Percentiles rank a stretch among this genome's conserved stretches.
Conservation (phyloP, 2,797 vertebrate genomes). For the Zenarchopterus dispar region DNA sequence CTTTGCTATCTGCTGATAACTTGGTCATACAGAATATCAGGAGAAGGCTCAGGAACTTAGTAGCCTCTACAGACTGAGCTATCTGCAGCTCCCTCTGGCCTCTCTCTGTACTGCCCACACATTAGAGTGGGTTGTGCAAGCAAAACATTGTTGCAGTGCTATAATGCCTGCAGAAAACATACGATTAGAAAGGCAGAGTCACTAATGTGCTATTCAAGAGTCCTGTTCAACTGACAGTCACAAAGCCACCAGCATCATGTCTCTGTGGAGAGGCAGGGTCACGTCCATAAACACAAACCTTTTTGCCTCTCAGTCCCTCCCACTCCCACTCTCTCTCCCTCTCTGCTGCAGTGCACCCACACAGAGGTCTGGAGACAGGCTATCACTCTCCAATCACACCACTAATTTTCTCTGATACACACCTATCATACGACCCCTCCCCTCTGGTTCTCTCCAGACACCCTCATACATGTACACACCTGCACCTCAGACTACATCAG, state of each 20-base stretch:
- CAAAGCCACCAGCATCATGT: conserved; percentile 31
- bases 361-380: conserved; percentile 50
- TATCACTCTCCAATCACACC: conserved; percentile 62
- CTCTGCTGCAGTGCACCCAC: conserved; percentile 68
- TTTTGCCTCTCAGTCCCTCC: neutral
- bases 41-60: conserved; percentile 11
- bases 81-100: conserved; percentile 45
- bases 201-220: no score
- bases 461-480: conserved; percentile 9
- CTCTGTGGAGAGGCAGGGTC: conserved; percentile 36
- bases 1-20: neutral
- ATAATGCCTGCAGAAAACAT: conserved; percentile 44
- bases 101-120: conserved; percentile 63
- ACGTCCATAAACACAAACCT: conserved; percentile 8
- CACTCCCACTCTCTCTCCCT: neutral
- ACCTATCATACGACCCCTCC: conserved; percentile 31
- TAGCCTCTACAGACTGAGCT: conserved; percentile 26
- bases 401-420: conserved; percentile 53
- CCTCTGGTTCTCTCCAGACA: neutral
- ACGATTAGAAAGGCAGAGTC: conserved; percentile 12
- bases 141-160: conserved; percentile 40
- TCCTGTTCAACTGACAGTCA: conserved; percentile 12
- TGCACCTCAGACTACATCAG: neutral
- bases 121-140: conserved; percentile 65
- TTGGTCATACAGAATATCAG: conserved; percentile 18